phyloP scores from a whole-genome alignment of 1,140 invertebrate species.

The Cecropterus lyciades region DNA sequence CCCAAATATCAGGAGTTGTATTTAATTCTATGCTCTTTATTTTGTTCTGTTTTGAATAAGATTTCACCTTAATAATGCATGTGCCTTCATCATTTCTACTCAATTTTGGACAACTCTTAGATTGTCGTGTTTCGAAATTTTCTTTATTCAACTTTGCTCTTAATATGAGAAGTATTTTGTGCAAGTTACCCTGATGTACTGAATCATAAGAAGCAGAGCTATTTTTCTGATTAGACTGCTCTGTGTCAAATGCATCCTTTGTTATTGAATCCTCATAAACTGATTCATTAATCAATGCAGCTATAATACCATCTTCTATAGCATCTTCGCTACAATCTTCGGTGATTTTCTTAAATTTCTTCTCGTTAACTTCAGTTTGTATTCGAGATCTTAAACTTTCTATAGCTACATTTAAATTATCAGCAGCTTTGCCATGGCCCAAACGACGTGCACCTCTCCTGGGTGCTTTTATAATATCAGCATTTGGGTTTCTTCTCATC shows the following conservation, averaged over 20 bases:
- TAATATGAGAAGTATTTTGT: constrained; percentile 59
- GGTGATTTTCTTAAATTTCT: constrained; percentile 54
- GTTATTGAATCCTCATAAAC: constrained; percentile 47
- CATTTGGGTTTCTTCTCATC: constrained; percentile 67
- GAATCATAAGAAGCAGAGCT: constrained; percentile 30
- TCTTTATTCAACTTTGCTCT: constrained; percentile 58
- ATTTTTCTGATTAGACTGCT: constrained; percentile 8
- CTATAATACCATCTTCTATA: constrained; percentile 73
- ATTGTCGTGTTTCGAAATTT: constrained; percentile 47
- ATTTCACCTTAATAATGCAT: constrained; percentile 54
- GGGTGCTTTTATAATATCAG: constrained; percentile 61
- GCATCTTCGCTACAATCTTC: constrained; percentile 54
- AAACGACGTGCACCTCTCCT: constrained; percentile 63
- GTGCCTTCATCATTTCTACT: constrained; percentile 38
- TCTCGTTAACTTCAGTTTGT: constrained; percentile 59
- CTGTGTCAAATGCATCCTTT: not conserved
- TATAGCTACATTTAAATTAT: constrained; percentile 64
- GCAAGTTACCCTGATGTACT: constrained; percentile 52
- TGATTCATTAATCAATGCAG: constrained; percentile 54
- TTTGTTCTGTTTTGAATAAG: constrained; percentile 63
- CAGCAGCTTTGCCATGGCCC: constrained; percentile 53
- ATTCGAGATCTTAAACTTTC: constrained; percentile 64
- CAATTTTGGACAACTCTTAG: constrained; percentile 49
- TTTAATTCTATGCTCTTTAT: constrained; percentile 41
- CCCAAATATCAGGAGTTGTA: constrained; percentile 61